A percentile compares a stretch with the other conserved stretches of the same genome.
Evolutionary conservation across 2,888 invertebrate species (phyloP).

Genomic region (Parapristionchus giblindavisi): DNA sequence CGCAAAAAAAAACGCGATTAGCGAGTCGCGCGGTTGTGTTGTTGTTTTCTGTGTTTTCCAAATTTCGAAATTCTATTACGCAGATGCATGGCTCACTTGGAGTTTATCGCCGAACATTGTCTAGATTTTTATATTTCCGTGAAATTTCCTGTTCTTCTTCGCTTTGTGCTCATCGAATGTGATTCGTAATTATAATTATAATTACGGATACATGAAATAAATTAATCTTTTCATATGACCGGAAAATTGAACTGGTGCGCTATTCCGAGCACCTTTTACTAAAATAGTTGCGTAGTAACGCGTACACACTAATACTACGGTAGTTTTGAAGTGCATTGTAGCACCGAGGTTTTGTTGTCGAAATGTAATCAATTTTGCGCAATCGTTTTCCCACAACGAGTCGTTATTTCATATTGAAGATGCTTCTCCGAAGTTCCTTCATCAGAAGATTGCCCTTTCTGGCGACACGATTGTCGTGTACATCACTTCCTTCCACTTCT

Average conservation of each 20-base stretch:
- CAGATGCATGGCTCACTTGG: too few species aligned
- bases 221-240: too few species aligned
- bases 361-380: background rate
- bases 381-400: background rate
- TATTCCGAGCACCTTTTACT: too few species aligned
- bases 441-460: background rate
- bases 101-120: background rate
- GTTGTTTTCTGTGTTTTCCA: too few species aligned
- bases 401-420: background rate
- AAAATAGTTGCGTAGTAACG: too few species aligned
- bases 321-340: background rate
- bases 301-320: slow-evolving; percentile 18
- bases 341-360: background rate
- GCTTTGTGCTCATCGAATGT: too few species aligned
- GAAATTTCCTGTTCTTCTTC: too few species aligned
- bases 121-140: background rate
- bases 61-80: too few species aligned
- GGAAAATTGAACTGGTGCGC: too few species aligned
- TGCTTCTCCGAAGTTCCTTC: slow-evolving; percentile 2
- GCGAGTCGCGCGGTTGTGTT: slow-evolving; percentile 5
- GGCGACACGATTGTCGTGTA: background rate
- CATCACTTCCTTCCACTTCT: slow-evolving; percentile 5
- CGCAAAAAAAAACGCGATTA: background rate
- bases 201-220: too few species aligned
- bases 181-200: too few species aligned